phyloP scores from a whole-genome alignment of 2,113 vertebrate genomes.

The Carollia perspicillata region DNA sequence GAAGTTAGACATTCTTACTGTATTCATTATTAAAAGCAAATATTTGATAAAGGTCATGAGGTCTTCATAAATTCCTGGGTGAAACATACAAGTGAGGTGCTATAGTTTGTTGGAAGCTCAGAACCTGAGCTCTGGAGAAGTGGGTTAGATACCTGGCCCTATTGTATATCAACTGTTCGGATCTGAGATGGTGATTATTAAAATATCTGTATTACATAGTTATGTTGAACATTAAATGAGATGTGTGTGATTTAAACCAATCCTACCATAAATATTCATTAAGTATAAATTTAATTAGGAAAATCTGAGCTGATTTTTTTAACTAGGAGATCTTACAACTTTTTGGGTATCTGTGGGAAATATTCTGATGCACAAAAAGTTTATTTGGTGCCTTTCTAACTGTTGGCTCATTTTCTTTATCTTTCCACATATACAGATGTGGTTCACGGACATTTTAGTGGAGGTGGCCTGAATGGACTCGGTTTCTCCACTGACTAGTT shows the following conservation, averaged over 20 bases:
- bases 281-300: background rate
- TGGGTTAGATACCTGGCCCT: background rate
- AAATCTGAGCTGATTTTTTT: background rate
- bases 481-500: background rate
- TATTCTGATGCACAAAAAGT: background rate
- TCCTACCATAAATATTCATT: background rate
- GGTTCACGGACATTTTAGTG: background rate
- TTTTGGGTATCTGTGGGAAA: background rate
- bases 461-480: background rate
- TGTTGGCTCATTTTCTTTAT: background rate
- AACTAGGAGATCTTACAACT: background rate
- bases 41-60: background rate
- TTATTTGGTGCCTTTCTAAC: background rate
- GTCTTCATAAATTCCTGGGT: background rate
- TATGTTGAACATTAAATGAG: background rate
- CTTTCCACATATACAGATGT: background rate
- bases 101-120: background rate
- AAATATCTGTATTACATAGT: background rate
- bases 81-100: rapidly evolving
- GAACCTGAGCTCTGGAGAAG: background rate
- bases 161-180: background rate
- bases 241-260: background rate
- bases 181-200: background rate
- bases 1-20: background rate
- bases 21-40: background rate